Conservation (phyloP, 2,113 vertebrate species). For the Lontra canadensis region DNA sequence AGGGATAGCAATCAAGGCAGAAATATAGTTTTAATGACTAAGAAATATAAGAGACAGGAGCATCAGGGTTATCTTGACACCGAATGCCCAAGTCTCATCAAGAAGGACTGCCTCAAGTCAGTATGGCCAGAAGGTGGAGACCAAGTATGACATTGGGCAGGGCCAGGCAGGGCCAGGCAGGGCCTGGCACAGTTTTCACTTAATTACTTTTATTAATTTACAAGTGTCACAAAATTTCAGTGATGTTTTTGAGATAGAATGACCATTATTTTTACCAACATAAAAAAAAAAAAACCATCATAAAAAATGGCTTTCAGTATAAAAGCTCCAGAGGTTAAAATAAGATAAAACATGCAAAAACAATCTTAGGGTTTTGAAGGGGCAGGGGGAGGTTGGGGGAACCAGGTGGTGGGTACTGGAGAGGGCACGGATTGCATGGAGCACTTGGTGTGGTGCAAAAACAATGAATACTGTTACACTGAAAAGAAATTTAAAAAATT, state of each 20-base stretch:
- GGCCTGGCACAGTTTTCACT: not conserved
- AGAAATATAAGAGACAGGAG: not conserved
- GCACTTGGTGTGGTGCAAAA: no score
- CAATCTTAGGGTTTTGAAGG: no score
- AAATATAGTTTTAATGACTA: not conserved
- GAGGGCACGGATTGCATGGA: no score
- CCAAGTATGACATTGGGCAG: no score
- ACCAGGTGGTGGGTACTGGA: no score
- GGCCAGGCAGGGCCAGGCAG: no score
- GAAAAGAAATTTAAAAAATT: no score
- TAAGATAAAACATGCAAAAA: not conserved
- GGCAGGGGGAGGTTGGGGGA: no score
- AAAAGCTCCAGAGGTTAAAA: not conserved
- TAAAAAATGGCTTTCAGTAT: constrained; percentile 11
- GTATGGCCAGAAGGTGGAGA: not conserved
- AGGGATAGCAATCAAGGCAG: not conserved
- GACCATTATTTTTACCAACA: not conserved
- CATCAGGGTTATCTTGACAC: not conserved
- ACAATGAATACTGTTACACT: no score
- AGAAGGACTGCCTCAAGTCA: not conserved
- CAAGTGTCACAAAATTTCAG: not conserved
- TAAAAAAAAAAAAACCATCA: not conserved
- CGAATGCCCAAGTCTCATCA: not conserved
- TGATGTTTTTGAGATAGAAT: constrained; percentile 6
- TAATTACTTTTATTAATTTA: not conserved